Base-by-base conservation (phyloP, 2,113 vertebrate genomes). In the Clupea harengus region DNA sequence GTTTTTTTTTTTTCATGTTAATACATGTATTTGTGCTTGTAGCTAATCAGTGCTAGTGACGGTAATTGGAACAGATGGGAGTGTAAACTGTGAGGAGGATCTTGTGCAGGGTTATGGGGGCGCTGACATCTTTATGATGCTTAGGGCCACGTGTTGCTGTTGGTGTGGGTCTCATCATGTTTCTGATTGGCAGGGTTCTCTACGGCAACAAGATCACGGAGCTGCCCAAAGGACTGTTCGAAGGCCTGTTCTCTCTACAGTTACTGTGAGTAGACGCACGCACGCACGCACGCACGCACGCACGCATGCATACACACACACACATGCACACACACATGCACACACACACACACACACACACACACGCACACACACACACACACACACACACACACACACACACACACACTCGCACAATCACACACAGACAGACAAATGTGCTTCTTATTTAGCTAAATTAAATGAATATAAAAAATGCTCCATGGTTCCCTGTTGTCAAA, bases 191-290 rank as follows among this genome's bases (percentile, higher is more conserved):
- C 92, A 99, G 98, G 75, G 98, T 99, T 46, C 95, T 99, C 18
- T 99, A 99, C 88, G 98, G 98, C 87, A 99, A 99, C 93, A 99
- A 99, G 95, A 99, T 99, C 90, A 99, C 97, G 3, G 98, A 99
- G 93, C 97, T 99, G 89, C 96, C 98, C 64, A 99, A 99, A 94
- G 96, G 96, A 50, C 93, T 99, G 0, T 98, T 99, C 88, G 98
- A 99, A 92, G 98, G 98, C 90, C 94, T 99, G 0, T 98, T 99
- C 93, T 97, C 98, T 88, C 93, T 99, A 84, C 98, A 99, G 90
- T 92, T 99, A 54, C 92, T 99, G 98, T 99, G 93, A 99, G 98
- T 97, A 94, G 89, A 44, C 54, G 75, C 47, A 82, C 57, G 85
- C 64, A 87, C 83, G 57, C 81, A 84, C 49, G 25, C 85, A 86